Base-by-base conservation (phyloP, 2,797 vertebrate genomes). In the Pipistrellus pipistrellus region DNA sequence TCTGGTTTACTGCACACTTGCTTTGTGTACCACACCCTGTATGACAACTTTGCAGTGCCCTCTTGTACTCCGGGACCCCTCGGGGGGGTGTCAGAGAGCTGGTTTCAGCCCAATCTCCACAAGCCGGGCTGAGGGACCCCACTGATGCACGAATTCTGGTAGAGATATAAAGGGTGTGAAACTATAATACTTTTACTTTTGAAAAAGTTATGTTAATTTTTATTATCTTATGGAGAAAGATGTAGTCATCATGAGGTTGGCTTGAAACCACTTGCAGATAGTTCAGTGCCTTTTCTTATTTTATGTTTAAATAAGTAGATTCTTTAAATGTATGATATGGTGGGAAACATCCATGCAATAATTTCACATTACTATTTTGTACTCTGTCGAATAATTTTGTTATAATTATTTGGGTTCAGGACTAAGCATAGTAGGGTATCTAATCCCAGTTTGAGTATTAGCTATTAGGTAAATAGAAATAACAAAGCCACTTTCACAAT, bases 401-500 rank as follows among this genome's bases (percentile, higher is more conserved):
- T 0, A 18, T 51, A 72, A 14, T 75, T 89, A 62, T 0, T 0
- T 32, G 3, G 12, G 95, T 98, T 98, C 97, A 98, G 0, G 93
- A 92, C 86, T 97, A 27, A 18, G 97, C 98, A 98, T 98, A 98
- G 97, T 97, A 96, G 97, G 59, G 97, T 98, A 97, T 98, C 97
- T 98, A 98, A 98, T 98, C 20, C 53, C 53, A 21, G 97, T 98
- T 98, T 98, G 98, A 93, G 0, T 0, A 97, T 25, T 90, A 46
- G 97, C 83, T 98, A 95, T 98, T 41, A 90, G 97, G 97, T 96
- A 75, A 53, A 98, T 97, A 94, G 81, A 90, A 51, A 12, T 30
- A 76, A 88, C 98, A 98, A 97, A 97, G 96, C 77, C 44, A 97
- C 97, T 96, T 98, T 98, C 96, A 18, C 97, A 0, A 27, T 95